Percentiles rank a stretch among this genome's conserved stretches.
Conservation (phyloP, 2,888 invertebrate genomes). For the Parnassius mnemosyne region DNA sequence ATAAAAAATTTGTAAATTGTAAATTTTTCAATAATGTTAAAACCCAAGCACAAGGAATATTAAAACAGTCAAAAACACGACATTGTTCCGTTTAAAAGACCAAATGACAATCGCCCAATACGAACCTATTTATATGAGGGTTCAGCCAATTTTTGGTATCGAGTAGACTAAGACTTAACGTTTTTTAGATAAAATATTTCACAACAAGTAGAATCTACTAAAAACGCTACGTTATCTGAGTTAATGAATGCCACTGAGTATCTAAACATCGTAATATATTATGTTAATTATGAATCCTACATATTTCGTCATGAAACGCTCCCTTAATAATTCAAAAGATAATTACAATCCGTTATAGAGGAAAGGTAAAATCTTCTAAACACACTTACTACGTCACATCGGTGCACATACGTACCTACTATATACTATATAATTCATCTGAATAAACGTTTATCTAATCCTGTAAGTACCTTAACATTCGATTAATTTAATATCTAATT, state of each 20-base stretch:
- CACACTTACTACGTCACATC: slow-evolving; percentile 26
- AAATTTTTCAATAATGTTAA: slow-evolving; percentile 45
- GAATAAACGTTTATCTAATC: slow-evolving; percentile 48
- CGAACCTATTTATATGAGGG: slow-evolving; percentile 45
- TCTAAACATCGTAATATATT: slow-evolving; percentile 6
- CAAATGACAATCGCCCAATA: slow-evolving; percentile 37
- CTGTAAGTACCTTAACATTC: slow-evolving; percentile 51
- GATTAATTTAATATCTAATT: slow-evolving; percentile 36
- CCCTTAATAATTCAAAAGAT: slow-evolving; percentile 14
- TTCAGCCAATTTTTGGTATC: slow-evolving; percentile 61
- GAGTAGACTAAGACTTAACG: slow-evolving; percentile 38
- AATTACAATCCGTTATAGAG: slow-evolving; percentile 2
- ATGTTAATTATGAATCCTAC: slow-evolving; percentile 11
- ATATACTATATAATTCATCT: slow-evolving; percentile 39
- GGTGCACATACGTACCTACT: slow-evolving; percentile 40
- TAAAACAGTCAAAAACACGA: slow-evolving; percentile 56
- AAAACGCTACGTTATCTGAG: not conserved
- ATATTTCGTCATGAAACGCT: slow-evolving; percentile 28
- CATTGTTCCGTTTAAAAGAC: slow-evolving; percentile 30
- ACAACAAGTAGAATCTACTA: slow-evolving; percentile 6
- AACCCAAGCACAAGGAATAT: slow-evolving; percentile 67
- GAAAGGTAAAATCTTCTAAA: slow-evolving; percentile 4
- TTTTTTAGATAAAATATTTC: slow-evolving; percentile 6
- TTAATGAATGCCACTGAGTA: not conserved
- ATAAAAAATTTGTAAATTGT: slow-evolving; percentile 78